A percentile compares a stretch with the other conserved stretches of the same genome.
phyloP scores from a whole-genome alignment of 2,888 invertebrate genomes.

The Tortrix viridana region DNA sequence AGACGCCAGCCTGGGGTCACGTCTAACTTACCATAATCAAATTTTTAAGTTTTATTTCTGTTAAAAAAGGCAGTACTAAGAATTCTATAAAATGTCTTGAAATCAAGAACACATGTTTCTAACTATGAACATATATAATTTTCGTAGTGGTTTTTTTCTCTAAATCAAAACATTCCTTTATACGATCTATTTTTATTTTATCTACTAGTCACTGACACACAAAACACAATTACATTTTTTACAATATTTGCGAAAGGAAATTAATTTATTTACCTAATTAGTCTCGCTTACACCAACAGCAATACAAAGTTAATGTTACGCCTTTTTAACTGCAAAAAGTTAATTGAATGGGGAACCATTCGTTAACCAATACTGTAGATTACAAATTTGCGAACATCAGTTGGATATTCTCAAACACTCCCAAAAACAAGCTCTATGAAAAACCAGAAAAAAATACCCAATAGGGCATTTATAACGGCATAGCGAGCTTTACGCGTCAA shows the following conservation, averaged over 20 bases:
- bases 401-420: too few relatives aligned
- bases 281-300: conserved; percentile 33
- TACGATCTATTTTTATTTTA: too few relatives aligned
- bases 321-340: conserved; percentile 30
- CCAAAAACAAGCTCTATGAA: too few relatives aligned
- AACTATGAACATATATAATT: too few relatives aligned
- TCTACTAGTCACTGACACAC: background rate
- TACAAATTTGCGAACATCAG: conserved; percentile 14
- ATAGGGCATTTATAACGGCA: too few relatives aligned
- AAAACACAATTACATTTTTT: conserved; percentile 16
- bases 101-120: too few relatives aligned
- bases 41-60: background rate
- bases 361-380: background rate
- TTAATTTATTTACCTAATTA: conserved; percentile 25
- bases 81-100: too few relatives aligned
- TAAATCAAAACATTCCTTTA: too few relatives aligned
- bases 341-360: conserved; percentile 30
- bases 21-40: background rate
- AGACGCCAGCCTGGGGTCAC: conserved; percentile 21
- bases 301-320: conserved; percentile 33
- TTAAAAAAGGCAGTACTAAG: background rate
- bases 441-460: too few relatives aligned
- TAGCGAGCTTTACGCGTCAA: too few relatives aligned
- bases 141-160: too few relatives aligned
- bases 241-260: conserved; percentile 25